These are phyloP conservation scores for Indri indri DNA, from an alignment of 2,113 vertebrate species.

Conservation along the genomic window DNA sequence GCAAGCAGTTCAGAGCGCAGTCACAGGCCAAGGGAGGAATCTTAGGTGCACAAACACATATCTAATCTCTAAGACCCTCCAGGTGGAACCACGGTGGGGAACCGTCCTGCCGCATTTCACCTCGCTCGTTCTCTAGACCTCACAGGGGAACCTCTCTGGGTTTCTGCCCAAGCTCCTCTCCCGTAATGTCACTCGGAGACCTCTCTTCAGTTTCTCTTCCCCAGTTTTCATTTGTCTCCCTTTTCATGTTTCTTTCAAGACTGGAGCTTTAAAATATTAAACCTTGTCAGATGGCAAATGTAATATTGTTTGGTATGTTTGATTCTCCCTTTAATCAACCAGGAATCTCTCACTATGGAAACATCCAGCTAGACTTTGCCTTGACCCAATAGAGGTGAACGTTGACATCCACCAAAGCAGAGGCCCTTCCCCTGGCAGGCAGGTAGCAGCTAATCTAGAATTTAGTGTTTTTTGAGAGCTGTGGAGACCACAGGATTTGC, in stretches of 20 bases:
- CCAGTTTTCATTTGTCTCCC: not conserved
- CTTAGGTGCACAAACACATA: not conserved
- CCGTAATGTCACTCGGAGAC: too few relatives aligned
- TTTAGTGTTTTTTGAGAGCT: not conserved
- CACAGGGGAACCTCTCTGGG: not conserved
- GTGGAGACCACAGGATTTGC: not conserved
- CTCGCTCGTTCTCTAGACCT: not conserved
- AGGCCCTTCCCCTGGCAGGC: not conserved
- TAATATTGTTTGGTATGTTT: not conserved
- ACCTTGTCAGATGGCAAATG: not conserved
- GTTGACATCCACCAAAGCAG: not conserved
- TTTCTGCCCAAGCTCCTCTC: not conserved
- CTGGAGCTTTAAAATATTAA: not conserved
- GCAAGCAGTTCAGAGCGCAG: conserved; percentile 46
- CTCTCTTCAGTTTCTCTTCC: not conserved
- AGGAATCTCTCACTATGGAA: not conserved
- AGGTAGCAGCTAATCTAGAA: not conserved
- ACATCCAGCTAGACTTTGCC: not conserved
- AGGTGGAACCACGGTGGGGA: not conserved
- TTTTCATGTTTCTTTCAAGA: not conserved
- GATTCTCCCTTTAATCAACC: not conserved
- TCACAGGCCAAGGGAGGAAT: conserved; percentile 33
- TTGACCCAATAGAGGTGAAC: not conserved
- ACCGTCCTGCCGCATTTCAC: not conserved
- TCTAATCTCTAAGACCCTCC: conserved; percentile 19